Evolutionary conservation across 2,797 vertebrate species (phyloP), one percentile per base, ranked within the genome.

Genomic region (Craterocephalus amniculus): DNA sequence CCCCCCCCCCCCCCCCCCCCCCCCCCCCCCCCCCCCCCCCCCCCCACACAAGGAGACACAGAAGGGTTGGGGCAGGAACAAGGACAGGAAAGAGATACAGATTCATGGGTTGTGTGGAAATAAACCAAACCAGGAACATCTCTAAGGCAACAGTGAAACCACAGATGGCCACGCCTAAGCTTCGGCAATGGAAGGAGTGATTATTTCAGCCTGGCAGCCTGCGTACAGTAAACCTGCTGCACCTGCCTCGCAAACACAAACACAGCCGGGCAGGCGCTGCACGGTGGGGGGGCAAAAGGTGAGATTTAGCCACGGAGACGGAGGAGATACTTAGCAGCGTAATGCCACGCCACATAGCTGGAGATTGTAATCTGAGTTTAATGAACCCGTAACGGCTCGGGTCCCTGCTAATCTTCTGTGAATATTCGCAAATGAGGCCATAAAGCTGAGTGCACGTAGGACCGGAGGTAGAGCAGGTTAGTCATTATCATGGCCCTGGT

Each of bases 61-160:
- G 65, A 67, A 45, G 74, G 71, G 64, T 65, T 56, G 66, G 78
- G 67, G 68, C 35, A 83, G 78, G 85, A 79, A 71, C 64, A 76
- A 69, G 85, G 75, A 66, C 34, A 74, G 74, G 84, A 74, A 88
- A 89, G 69, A 91, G 78, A 93, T 84, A 92, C 81, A 92, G 82
- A 91, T 72, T 92, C 78, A 90, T 92, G 90, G 92, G 81, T 92
- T 92, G 92, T 80, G 84, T 88, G 82, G 83, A 87, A 89, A 84
- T 56, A 80, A 83, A 88, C 67, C 78, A 83, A 87, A 88, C 75
- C 72, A 85, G 83, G 82, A 91, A 86, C 85, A 89, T 90, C 86
- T 87, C 88, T 84, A 90, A 79, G 83, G 85, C 72, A 89, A 93
- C 84, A 86, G 79, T 80, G 71, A 84, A 83, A 83, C 79, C 80